Evolutionary conservation across 2,888 invertebrate genomes (phyloP), one percentile per base, ranked within the genome.

Genomic region (Cheilosia scutellata): DNA sequence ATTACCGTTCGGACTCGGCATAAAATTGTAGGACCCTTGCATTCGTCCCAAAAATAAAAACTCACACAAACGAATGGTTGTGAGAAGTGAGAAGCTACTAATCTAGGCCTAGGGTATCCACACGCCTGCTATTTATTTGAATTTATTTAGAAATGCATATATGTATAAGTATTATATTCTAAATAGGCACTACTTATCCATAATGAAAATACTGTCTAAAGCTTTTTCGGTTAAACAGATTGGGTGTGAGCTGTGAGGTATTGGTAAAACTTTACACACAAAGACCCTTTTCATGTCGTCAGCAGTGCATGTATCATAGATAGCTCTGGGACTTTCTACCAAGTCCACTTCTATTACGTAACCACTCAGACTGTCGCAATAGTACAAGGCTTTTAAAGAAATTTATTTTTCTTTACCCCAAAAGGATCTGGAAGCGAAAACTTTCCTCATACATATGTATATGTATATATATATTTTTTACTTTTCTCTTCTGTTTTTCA

Each of bases 271-370:
- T 51, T 40, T 29, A 40, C 37, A 40, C 37, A 42, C 11, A 70
- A 31, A 70, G 37, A 57, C 31, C 20, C 31, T 68, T 68, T 57
- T 57, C 3, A 33, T 37, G 37, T 49, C 44, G 20, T 47, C n/a
- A 13, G 0, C 9, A 47, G 62, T 47, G 29, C 62, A 78, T 63
- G 65, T 65, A 40, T 37, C 25, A 65, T 40, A 65, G 58, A 53
- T 53, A 5, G 20, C 53, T 7, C 27, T n/a, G 60, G 44, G 44
- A 13, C 44, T 7, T 47, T 62, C 53, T 49, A 40, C 13, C 29
- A 16, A 53, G 60, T 63, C 47, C 62, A 57, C 20, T 68, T 55
- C 42, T 31, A 68, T 31, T 66, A 55, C 53, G 47, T 16, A 47
- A 62, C 40, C 13, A 37, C 57, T 49, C 33, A 47, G 55, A 62